Evolutionary conservation across 35 echinoderm and acorn worm genomes (phyloP), one percentile per base, ranked within the genome.

Genomic region (Anneissia japonica): DNA sequence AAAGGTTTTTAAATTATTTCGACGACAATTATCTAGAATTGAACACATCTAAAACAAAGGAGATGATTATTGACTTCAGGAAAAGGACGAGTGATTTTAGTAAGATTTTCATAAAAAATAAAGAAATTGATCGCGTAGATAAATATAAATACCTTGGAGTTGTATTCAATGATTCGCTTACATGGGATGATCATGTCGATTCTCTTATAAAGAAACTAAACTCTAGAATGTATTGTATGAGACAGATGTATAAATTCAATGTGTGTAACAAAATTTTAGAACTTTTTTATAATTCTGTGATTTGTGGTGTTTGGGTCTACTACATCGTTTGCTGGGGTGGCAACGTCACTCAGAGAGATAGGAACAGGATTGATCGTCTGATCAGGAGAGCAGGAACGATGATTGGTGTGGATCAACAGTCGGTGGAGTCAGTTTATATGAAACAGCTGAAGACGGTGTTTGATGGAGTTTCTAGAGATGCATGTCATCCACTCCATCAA

Each of bases 31-130:
- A 45, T 46, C 79, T 88, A 29, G 51, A 84, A 73, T 30, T 92
- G 12, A 88, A 84, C 77, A 76, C 89, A 30, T 46, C 74, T 31
- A 88, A 92, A n/a, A 92, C 72, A 10, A 92, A 88, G 40, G 81
- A 88, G 80, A 84, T 88, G 85, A 30, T 74, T 31, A 88, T 92
- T 37, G 91, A 92, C 55, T 83, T 83, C 36, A 5, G 76, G 6
- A 64, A 64, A 64, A 37, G 33, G 11, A 37, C 6, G 33, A 34
- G 10, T 5, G 32, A 77, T 3, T 17, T 77, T 77, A 31, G 23
- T 5, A 10, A 5, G 6, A 34, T 35, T 26, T 3, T 3, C 0
- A 77, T 35, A 32, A 35, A 77, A 23, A 12, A 26, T 3, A 4
- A 11, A 17, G 36, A 77, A 3, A 26, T 77, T 0, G 75, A 77